Conservation (phyloP, 2,113 vertebrate genomes). For the Sminthopsis crassicaudata region DNA sequence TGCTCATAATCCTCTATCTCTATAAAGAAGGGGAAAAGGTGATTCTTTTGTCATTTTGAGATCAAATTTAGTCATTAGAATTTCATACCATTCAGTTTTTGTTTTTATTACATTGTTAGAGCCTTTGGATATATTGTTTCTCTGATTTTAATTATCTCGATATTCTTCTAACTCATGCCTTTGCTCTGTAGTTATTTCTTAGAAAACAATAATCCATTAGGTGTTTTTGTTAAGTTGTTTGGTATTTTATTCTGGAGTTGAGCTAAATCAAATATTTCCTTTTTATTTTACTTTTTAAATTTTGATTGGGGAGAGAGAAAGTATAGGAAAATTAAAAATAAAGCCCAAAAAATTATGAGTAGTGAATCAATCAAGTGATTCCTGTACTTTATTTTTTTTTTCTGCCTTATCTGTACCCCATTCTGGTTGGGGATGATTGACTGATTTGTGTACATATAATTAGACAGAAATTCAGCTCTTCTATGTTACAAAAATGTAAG, state of each 20-base stretch:
- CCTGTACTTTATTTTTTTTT: neutral
- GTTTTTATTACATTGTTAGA: neutral
- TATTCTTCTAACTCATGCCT: neutral
- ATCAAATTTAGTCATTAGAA: neutral
- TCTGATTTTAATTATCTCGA: neutral
- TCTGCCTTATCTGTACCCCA: neutral
- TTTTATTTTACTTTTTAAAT: neutral
- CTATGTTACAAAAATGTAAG: conserved; percentile 16
- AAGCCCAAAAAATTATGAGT: neutral
- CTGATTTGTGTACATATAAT: neutral
- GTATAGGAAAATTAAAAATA: neutral
- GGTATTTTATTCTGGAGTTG: neutral
- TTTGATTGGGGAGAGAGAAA: neutral
- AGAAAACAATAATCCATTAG: neutral
- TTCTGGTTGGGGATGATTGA: neutral
- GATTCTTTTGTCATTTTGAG: neutral
- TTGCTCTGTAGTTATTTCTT: neutral
- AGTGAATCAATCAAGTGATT: neutral
- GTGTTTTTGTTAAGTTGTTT: neutral
- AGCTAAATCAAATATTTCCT: neutral
- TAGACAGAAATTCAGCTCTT: neutral
- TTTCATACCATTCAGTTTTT: neutral
- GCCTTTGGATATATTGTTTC: neutral
- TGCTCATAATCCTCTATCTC: neutral
- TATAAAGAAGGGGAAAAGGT: neutral